A percentile compares a stretch with the other conserved stretches of the same genome.
Evolutionary conservation across 2,888 invertebrate genomes (phyloP).

Genomic region (Eutolmus rufibarbis): DNA sequence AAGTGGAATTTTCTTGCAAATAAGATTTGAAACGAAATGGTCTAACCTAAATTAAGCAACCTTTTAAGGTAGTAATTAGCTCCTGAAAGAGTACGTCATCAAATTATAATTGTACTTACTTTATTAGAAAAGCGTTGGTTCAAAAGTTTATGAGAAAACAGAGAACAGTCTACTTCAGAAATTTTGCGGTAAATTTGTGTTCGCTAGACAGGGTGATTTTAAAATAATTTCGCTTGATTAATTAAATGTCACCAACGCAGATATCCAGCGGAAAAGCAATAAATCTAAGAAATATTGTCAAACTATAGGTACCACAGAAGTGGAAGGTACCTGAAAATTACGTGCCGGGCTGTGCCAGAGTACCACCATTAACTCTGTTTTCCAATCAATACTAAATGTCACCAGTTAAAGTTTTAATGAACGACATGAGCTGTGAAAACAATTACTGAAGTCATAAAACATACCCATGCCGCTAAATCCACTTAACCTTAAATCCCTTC

Average conservation of each 20-base stretch:
- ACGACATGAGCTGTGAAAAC: conserved; percentile 18
- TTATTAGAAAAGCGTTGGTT: neutral
- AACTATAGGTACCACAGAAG: neutral
- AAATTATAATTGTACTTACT: neutral
- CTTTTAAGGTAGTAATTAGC: neutral
- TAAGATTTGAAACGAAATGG: neutral
- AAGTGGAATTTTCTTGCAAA: neutral
- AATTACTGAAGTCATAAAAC: conserved; percentile 24
- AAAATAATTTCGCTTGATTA: neutral
- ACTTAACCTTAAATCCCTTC: neutral
- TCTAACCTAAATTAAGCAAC: neutral
- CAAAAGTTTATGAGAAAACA: neutral
- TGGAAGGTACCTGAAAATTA: neutral
- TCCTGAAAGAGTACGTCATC: neutral
- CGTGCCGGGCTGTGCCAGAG: neutral
- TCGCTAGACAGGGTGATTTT: neutral
- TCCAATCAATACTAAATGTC: neutral
- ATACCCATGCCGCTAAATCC: neutral
- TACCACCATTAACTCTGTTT: neutral
- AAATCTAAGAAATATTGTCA: neutral
- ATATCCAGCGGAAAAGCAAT: neutral
- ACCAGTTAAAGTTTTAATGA: conserved; percentile 18
- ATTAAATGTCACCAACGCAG: neutral
- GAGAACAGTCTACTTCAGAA: neutral
- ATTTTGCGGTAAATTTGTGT: neutral